Base-by-base conservation (phyloP, 2,888 invertebrate species). In the Thera obeliscata region DNA sequence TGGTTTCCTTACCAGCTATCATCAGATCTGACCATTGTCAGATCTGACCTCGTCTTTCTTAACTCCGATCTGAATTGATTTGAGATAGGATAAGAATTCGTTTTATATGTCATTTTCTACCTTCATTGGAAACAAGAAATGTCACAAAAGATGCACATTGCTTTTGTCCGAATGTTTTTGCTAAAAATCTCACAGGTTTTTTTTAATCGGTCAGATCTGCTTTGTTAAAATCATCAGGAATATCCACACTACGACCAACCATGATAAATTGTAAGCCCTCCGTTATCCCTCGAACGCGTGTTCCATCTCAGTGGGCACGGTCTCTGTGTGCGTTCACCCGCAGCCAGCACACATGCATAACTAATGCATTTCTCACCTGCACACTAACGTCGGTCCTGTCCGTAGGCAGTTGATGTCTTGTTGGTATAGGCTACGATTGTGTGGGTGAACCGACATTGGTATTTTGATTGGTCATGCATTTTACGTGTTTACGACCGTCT, bases 401-500 rank as follows among this genome's bases (percentile, higher is more conserved):
- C 43, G n/a, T 54, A 64, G 41, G 46, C n/a, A 33, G 43, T 50
- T 56, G 59, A 61, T 76, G 71, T 43, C 22, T 56, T 65, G 54
- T 69, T 9, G 52, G 65, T 71, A 66, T 66, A 73, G 71, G 3
- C n/a, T 66, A 41, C 52, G 8, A 2, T 1, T 70, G 89, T 90
- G 86, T 87, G 88, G 70, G 91, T 90, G 87, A 81, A 81, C 86
- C 85, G 88, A 85, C 91, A 86, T 91, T 93, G 93, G 93, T 93
- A 93, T 93, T 93, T 93, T 93, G 93, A 93, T 93, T 93, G 93
- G 93, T 93, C 93, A 93, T 93, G 93, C 93, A 93, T 93, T 93
- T 93, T 90, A 91, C 91, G 90, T 90, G 91, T 93, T 91, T 92
- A 93, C 87, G 87, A 89, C 77, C 82, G 76, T 80, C 81, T 80